phyloP scores from a whole-genome alignment of 2,797 vertebrate genomes.

The Smutsia gigantea region DNA sequence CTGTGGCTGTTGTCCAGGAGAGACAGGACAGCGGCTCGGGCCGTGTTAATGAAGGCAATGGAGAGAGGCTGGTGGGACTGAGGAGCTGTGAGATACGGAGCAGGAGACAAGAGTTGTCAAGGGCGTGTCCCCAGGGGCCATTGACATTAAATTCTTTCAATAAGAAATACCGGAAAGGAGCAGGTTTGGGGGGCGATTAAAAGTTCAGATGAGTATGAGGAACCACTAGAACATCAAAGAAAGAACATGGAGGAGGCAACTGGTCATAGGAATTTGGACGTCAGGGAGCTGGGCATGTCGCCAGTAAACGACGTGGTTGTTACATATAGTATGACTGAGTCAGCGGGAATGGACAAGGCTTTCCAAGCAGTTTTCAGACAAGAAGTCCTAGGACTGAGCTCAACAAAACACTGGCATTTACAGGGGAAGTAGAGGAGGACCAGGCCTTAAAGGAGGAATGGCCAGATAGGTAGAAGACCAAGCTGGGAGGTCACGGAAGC shows the following conservation, averaged over 20 bases:
- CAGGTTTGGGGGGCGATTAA: not conserved
- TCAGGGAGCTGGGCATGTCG: not conserved
- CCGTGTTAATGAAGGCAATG: too few relatives aligned
- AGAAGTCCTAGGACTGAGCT: not conserved
- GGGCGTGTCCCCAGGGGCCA: not conserved
- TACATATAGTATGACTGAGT: not conserved
- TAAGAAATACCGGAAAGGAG: not conserved
- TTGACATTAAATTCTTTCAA: not conserved
- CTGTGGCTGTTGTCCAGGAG: not conserved
- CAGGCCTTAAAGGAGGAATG: not conserved
- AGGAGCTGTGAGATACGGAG: not conserved
- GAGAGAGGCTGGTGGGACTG: not conserved
- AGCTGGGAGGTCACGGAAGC: not conserved
- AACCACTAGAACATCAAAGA: not conserved
- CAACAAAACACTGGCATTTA: not conserved
- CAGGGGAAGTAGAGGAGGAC: not conserved
- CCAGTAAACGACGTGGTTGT: not conserved
- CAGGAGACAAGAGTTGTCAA: not conserved
- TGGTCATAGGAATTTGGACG: not conserved
- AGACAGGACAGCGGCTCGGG: not conserved
- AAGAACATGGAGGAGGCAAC: not conserved
- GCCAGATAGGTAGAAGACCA: not conserved
- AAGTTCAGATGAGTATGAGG: not conserved
- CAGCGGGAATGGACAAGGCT: not conserved
- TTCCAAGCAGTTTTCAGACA: not conserved